Base-by-base conservation (phyloP, 2,113 vertebrate genomes). In the Lontra canadensis region DNA sequence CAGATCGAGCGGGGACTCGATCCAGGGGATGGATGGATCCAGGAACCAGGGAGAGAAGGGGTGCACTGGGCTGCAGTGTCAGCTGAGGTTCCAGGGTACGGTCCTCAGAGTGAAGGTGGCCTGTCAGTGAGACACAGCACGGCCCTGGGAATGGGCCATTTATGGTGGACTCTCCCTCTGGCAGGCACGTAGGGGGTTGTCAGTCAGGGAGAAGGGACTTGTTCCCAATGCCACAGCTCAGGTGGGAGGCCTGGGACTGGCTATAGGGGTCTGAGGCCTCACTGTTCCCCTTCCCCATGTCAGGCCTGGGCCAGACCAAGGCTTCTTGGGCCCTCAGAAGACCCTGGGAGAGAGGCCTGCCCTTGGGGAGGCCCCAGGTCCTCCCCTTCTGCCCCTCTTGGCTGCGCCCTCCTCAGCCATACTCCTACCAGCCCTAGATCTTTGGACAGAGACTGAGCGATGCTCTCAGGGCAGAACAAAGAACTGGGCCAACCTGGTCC, bases 21-120 rank as follows among this genome's bases (percentile, higher is more conserved):
- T 8, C 5, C 21, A 25, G 44, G 6, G 17, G 49, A 3, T 25
- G 3, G 67, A 0, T 25, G 49, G 36, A 17, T 2, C 17, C 12
- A n/a, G 63, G 5, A 57, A 10, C 61, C 44, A 5, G 49, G 61
- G 69, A 26, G 36, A 61, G 34, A 14, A 74, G 47, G 25, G 17
- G 6, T 1, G 34, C 0, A 0, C 14, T 1, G 2, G 36, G 44
- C 29, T 0, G 4, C 42, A 7, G 0, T 0, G 10, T 29, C 31
- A 2, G 20, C 31, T 2, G 6, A 90, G 55, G 39, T 34, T 10
- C 52, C 44, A 3, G 25, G 36, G 44, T 9, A 67, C 14, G 36
- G 34, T 10, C 26, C 34, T 1, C 44, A 9, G 59, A 65, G 29
- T 9, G 1, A 57, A 91, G 65, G n/a, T 1, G 2, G 36, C 49